These are phyloP conservation scores for Dendrocincla tyrannina DNA, from an alignment of 2,797 vertebrate species.

Conservation along the genomic window DNA sequence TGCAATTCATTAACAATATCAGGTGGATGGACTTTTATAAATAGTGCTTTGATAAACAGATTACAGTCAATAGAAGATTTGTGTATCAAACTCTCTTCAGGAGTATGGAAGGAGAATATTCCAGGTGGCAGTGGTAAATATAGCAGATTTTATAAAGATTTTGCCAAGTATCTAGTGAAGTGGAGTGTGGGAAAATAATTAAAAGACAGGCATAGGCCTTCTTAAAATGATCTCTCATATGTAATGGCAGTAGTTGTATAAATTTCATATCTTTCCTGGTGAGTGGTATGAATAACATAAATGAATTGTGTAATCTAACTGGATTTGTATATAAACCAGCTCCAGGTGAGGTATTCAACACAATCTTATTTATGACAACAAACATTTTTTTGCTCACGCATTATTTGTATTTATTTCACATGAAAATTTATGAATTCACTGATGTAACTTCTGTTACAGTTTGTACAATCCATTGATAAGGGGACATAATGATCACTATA, in stretches of 20 bases:
- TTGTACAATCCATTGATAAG: neutral
- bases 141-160: neutral
- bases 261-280: neutral
- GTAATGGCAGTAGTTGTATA: neutral
- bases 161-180: neutral
- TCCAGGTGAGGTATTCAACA: neutral
- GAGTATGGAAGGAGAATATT: neutral
- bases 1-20: neutral
- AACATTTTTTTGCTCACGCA: neutral
- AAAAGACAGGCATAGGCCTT: neutral
- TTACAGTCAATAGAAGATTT: neutral
- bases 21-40: neutral
- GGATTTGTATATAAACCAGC: neutral
- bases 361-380: neutral
- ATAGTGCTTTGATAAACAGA: neutral
- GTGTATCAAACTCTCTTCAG: neutral
- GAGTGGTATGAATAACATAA: neutral
- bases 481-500: rapidly evolving
- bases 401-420: neutral
- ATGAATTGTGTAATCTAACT: neutral
- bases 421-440: neutral
- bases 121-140: neutral
- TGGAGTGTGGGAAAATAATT: neutral
- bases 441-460: neutral
- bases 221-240: neutral